Base-by-base conservation (phyloP, 2,888 invertebrate species). In the Chrysopilus asiliformis region DNA sequence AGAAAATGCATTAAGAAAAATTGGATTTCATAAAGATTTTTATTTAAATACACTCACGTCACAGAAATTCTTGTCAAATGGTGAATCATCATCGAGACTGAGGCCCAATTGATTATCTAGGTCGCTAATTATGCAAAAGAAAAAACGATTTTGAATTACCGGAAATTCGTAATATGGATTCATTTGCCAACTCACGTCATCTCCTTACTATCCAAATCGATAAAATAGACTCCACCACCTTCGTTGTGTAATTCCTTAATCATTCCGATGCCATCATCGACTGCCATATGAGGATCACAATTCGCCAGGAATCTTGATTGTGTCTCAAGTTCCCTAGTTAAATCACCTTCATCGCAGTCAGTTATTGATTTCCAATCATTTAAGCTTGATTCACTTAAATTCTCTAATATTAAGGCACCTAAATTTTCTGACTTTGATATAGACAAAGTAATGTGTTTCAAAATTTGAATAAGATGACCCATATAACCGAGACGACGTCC, bases 391-490 rank as follows among this genome's bases (percentile, higher is more conserved):
- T 68, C 62, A n/a, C n/a, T n/a, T n/a, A n/a, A n/a, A n/a, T n/a
- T n/a, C n/a, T n/a, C n/a, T n/a, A n/a, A n/a, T 46, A 74, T 68
- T 53, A 70, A 58, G 49, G 67, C 63, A 55, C 66, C 69, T 53
- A 67, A 65, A 55, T 68, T 64, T 59, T 69, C 67, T 51, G 59
- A 62, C 53, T 57, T 57, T 48, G 53, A 53, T 53, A 59, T 54
- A 54, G 55, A 58, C 43, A 50, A 52, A 40, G 68, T 67, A 49
- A 76, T 65, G 53, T 68, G 67, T 55, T 70, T 69, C 25, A 70
- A 64, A 49, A 76, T 71, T 54, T 68, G 70, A 47, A 74, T 74
- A 51, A 76, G 63, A 56, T 76, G 76, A 40, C 76, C 76, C 74
- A 75, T 76, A 49, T 74, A 76, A 48, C 75, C 76, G 50, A 72